A percentile compares a stretch with the other conserved stretches of the same genome.
Conservation (phyloP, 2,113 vertebrate genomes). For the Tachysurus fulvidraco region DNA sequence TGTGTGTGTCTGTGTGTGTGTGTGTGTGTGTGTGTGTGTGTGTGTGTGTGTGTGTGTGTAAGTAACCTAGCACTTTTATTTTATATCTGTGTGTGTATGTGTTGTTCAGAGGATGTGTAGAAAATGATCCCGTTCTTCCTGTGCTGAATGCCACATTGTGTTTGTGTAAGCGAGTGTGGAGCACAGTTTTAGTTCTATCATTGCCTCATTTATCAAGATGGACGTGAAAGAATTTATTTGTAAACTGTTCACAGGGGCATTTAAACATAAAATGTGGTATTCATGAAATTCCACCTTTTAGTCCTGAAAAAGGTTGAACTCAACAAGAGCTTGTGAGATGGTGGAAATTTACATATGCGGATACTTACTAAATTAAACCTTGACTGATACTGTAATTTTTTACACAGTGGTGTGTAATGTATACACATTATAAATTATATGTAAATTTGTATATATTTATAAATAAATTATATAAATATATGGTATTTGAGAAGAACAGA, state of each 20-base stretch:
- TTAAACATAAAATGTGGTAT: background rate
- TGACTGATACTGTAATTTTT: background rate
- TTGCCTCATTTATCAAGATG: background rate
- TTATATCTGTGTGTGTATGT: background rate
- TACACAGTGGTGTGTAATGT: background rate
- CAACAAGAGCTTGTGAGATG: background rate
- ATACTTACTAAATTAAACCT: background rate
- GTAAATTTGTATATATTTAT: background rate
- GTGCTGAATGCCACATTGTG: constrained; percentile 42
- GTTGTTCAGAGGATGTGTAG: constrained; percentile 24
- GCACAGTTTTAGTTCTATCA: background rate
- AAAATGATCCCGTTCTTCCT: constrained; percentile 12
- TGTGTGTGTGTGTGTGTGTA: background rate
- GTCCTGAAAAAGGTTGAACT: background rate
- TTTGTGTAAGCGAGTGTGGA: constrained; percentile 32
- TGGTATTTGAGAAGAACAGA: background rate
- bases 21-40: background rate
- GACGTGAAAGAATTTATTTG: background rate
- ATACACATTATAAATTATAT: background rate
- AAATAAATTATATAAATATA: too few species aligned
- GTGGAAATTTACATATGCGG: background rate
- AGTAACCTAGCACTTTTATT: background rate
- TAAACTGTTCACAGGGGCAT: background rate
- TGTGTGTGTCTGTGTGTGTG: background rate
- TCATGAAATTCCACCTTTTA: background rate